Evolutionary conservation across 2,113 vertebrate species (phyloP).

Genomic region (Todiramphus chloris): DNA sequence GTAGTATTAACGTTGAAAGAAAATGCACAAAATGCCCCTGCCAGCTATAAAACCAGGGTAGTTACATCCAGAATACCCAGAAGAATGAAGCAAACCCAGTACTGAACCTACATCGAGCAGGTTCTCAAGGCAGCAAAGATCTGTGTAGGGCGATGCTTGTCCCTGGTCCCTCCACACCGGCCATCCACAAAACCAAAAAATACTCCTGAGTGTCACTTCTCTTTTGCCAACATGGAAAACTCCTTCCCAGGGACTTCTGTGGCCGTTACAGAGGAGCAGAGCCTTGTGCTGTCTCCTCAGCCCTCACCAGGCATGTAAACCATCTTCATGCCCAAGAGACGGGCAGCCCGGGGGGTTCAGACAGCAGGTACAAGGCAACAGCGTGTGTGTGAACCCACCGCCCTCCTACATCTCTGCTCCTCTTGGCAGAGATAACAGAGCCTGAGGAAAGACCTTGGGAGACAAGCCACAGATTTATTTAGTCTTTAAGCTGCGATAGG

Average conservation of each 20-base stretch:
- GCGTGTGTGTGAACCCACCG: fast-evolving
- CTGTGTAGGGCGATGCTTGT: fast-evolving
- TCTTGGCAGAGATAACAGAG: not conserved
- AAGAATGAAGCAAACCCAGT: not conserved
- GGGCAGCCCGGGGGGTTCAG: fast-evolving
- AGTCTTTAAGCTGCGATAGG: not conserved
- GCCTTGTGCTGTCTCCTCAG: not conserved
- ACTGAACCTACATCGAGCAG: not conserved
- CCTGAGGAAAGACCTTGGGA: slow-evolving; percentile 7
- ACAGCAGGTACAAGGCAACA: not conserved
- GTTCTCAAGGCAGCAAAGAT: not conserved
- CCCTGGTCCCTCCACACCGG: not conserved
- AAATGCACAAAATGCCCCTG: not conserved
- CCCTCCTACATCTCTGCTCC: not conserved
- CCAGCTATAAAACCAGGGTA: not conserved
- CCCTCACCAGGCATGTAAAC: fast-evolving
- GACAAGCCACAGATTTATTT: slow-evolving; percentile 28
- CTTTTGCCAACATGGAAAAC: not conserved
- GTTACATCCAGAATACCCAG: not conserved
- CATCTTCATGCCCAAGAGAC: fast-evolving
- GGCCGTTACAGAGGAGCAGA: fast-evolving
- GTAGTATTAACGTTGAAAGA: not conserved
- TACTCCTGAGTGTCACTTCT: not conserved
- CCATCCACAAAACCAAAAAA: not conserved
- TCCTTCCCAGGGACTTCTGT: not conserved